Evolutionary conservation across 2,797 vertebrate genomes (phyloP), one percentile per base, ranked within the genome.

Genomic region (Clarias laeviceps): DNA sequence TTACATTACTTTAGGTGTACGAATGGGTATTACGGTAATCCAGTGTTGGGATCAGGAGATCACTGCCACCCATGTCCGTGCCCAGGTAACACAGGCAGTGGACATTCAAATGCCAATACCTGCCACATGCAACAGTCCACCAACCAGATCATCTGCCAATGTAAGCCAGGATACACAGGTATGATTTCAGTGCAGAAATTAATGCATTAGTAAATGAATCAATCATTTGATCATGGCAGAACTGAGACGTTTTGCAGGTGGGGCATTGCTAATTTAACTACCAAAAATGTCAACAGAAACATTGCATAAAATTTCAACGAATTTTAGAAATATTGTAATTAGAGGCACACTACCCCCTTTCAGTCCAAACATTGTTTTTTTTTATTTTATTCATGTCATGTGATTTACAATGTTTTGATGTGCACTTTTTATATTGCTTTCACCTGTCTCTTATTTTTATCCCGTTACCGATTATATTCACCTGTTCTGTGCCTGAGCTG

Each of bases 11-110:
- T 0, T 82, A 97, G 97, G 32, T 97, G 96, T 91, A 86, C 93
- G 83, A 92, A 97, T 0, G 96, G 96, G 54, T 98, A 96, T 92
- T 97, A 95, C 0, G 96, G 97, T 82, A 95, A 97, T 91, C 95
- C 97, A 0, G 91, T 96, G 57, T 92, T 98, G 74, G 97, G 96
- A 68, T 97, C 95, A 0, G 97, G 96, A 32, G 95, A 96, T 68
- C 96, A 96, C 87, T 98, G 97, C 87, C 94, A 94, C 9, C 96
- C 96, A 5, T 99, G 97, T 78, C 95, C 96, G 15, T 98, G 97
- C 81, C 97, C 97, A 0, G 95, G 96, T 8, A 93, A 93, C 88
- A 96, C 95, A 0, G 95, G 94, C 50, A 95, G 95, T 0, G 91
- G 91, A 65, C 94, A 97, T 83, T 97, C 94, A 80, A 95, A 97